Base-by-base conservation (phyloP, 2,113 vertebrate species). In the Uria aalge region DNA sequence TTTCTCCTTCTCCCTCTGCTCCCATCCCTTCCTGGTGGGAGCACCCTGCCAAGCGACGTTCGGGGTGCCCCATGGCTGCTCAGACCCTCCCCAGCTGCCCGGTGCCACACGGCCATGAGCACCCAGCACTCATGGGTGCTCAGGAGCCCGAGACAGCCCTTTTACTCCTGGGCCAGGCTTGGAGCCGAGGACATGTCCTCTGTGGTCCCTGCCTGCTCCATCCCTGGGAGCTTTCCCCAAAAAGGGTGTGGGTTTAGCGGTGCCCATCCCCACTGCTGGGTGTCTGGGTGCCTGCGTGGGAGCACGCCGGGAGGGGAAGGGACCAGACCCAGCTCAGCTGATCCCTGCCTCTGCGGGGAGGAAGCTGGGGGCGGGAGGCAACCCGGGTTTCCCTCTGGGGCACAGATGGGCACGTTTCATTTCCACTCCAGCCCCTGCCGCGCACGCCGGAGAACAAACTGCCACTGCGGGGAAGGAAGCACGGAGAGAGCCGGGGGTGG, bases 381-480 rank as follows among this genome's bases (percentile, higher is more conserved):
- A 76, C 69, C 60, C 2, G 90, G 95, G 88, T 93, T 96, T 96
- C 95, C 95, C 94, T 94, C 87, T 62, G 73, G 17, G 67, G 82
- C 41, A 40, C 62, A 64, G 59, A 91, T 69, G 68, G 71, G 62
- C 63, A 80, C 4, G 12, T 92, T 96, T 95, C 80, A 94, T 88
- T 96, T 93, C 55, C 81, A 89, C 55, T 20, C 12, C 76, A 53
- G 77, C 82, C 45, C 9, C 34, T 24, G 78, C 38, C 3, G 7
- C 2, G 27, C 19, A 11, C 1, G 1, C 32, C 5, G 2, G 78
- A 87, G 75, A 92, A 9, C 20, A 40, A 69, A 38, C 53, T 9
- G 18, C 56, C 0, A 0, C 83, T n/a, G 40, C 0, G 9, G 62
- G 45, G 38, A 80, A 93, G 75, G 79, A 93, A 92, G 72, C 40